These are phyloP conservation scores for Acrossocheilus wenchowensis DNA, from an alignment of 2,797 vertebrate genomes.

Conservation along the genomic window DNA sequence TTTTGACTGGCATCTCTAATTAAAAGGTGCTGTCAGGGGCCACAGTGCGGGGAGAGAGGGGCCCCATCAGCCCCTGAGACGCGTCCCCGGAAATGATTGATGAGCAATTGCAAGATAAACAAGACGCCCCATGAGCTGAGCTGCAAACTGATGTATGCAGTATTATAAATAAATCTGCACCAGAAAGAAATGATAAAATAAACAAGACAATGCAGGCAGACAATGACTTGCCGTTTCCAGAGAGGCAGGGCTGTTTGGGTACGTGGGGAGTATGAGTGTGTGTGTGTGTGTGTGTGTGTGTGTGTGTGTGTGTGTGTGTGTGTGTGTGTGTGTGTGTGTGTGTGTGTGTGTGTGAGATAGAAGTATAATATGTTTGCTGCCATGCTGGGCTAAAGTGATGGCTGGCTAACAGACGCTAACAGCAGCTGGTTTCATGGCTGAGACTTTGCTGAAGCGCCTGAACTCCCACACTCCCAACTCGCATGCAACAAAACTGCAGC, in stretches of 20 bases:
- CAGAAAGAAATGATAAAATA: conserved; percentile 57
- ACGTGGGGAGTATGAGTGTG: conserved; percentile 10
- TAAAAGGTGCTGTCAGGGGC: conserved; percentile 82
- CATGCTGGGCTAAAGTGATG: conserved; percentile 56
- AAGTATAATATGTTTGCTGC: conserved; percentile 54
- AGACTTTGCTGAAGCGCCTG: conserved; percentile 65
- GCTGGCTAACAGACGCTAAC: conserved; percentile 72
- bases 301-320: conserved; percentile 35
- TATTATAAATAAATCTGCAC: conserved; percentile 75
- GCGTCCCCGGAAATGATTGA: conserved; percentile 78
- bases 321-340: conserved; percentile 30
- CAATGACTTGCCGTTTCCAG: conserved; percentile 61
- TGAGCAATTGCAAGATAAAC: conserved; percentile 84
- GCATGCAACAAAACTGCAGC: conserved; percentile 67
- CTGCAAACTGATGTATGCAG: conserved; percentile 78
- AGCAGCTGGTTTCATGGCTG: conserved; percentile 71
- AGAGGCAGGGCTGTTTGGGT: conserved; percentile 54
- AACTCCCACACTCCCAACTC: conserved; percentile 66
- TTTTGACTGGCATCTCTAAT: conserved; percentile 83
- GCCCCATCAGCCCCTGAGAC: conserved; percentile 75
- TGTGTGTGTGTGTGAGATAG: conserved; percentile 32
- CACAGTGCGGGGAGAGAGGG: conserved; percentile 69
- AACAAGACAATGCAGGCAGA: conserved; percentile 68
- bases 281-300: conserved; percentile 19
- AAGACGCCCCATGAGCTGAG: conserved; percentile 73